Conservation (phyloP, 2,888 invertebrate genomes). For the Andrena chrysosceles region DNA sequence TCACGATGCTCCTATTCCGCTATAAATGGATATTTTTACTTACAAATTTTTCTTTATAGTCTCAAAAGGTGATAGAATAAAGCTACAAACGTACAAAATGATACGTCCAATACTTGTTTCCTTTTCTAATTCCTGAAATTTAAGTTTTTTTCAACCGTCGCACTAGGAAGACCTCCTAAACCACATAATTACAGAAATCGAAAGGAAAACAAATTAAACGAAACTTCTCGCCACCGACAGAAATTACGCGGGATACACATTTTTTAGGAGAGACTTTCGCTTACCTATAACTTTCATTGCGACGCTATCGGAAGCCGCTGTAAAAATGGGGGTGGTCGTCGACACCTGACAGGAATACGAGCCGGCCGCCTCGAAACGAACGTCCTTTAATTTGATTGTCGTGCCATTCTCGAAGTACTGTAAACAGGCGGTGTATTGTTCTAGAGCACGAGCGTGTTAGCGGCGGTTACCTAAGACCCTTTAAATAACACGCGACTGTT, state of each 20-base stretch:
- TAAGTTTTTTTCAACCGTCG: no score
- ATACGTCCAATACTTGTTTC: no score
- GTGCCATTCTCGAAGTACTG: constrained; percentile 89
- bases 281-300: constrained; percentile 93
- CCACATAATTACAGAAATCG: not conserved
- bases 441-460: constrained; percentile 3
- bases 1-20: no score
- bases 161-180: no score
- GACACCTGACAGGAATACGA: constrained; percentile 93
- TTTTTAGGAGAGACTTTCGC: constrained; percentile 74
- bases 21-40: no score
- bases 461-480: constrained; percentile 15
- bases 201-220: not conserved
- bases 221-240: not conserved
- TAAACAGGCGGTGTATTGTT: constrained; percentile 31
- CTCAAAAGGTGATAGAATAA: no score
- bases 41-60: no score
- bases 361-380: constrained; percentile 92
- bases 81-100: no score
- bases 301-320: constrained; percentile 91
- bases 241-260: not conserved
- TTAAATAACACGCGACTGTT: constrained; percentile 37
- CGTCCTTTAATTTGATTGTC: constrained; percentile 90
- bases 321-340: constrained; percentile 92
- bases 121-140: no score